Percentiles rank a stretch among this genome's conserved stretches.
phyloP scores from a whole-genome alignment of 2,113 vertebrate genomes.

The Drymodes brunneopygia region DNA sequence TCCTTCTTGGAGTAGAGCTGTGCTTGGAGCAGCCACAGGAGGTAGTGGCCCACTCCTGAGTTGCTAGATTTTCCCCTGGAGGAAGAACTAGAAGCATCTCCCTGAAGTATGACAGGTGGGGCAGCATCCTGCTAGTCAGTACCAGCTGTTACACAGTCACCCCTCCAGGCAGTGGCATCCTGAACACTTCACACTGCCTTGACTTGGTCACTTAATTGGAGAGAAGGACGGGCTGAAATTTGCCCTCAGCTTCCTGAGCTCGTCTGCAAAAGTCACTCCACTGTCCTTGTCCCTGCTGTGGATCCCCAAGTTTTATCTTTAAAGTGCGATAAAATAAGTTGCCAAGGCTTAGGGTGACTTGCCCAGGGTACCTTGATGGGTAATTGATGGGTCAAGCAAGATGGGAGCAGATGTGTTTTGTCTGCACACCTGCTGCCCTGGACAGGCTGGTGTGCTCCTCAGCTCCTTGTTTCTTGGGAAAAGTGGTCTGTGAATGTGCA shows the following conservation, averaged over 20 bases:
- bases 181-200: neutral
- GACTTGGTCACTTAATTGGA: neutral
- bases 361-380: neutral
- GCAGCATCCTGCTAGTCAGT: neutral
- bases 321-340: neutral
- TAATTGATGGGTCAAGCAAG: neutral
- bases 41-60: neutral
- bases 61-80: neutral
- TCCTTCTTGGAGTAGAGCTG: neutral
- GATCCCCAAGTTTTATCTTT: neutral
- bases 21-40: neutral
- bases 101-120: neutral
- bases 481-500: accelerated
- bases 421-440: neutral
- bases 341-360: neutral
- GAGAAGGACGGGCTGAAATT: neutral
- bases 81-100: neutral
- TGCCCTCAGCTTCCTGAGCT: neutral
- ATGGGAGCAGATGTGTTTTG: neutral
- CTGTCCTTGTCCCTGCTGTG: neutral
- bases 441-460: neutral
- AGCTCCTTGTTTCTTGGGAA: neutral
- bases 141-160: neutral
- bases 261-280: neutral
- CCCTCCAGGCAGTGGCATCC: neutral